Evolutionary conservation across 2,113 vertebrate species (phyloP), one percentile per base, ranked within the genome.

Genomic region (Raja brachyura): DNA sequence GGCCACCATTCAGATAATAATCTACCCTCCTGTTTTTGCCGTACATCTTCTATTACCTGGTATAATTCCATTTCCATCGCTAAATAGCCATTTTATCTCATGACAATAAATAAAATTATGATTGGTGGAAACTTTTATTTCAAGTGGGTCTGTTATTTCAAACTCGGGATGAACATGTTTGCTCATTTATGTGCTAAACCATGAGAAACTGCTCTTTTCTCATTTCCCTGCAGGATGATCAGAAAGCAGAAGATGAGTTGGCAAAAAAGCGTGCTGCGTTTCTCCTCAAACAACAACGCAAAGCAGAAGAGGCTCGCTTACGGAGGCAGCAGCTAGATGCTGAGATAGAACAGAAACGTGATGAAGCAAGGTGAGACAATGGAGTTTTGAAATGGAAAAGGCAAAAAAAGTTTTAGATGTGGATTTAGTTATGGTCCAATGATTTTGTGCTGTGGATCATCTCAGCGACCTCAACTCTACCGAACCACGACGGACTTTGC

Each of bases 231-330:
- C 93, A 99, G 98, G 98, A 99, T 16, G 98, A 99, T 0, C 97
- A 99, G 95, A 99, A 98, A 93, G 97, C 98, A 0, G 98, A 99
- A 61, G 98, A 99, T 0, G 98, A 99, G 94, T 95, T 99, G 1
- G 98, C 97, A 0, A 99, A 98, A 81, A 99, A 98, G 16, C 97
- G 98, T 0, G 98, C 98, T 0, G 98, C 98, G 0, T 99, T 99
- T 95, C 97, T 99, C 0, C 94, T 98, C 61, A 99, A 98, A 18
- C 98, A 98, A 95, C 98, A 99, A 95, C 98, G 98, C 93, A 99
- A 99, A 95, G 98, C 98, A 0, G 98, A 99, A 94, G 98, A 99
- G 96, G 96, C 98, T 0, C 97, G 98, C 0, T 33, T 97, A 18
- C 95, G 98, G 4, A 99, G 98, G 90, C 97, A 96, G 94, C 98